A percentile compares a stretch with the other conserved stretches of the same genome.
Conservation (phyloP, 2,797 vertebrate genomes). For the Manis javanica region DNA sequence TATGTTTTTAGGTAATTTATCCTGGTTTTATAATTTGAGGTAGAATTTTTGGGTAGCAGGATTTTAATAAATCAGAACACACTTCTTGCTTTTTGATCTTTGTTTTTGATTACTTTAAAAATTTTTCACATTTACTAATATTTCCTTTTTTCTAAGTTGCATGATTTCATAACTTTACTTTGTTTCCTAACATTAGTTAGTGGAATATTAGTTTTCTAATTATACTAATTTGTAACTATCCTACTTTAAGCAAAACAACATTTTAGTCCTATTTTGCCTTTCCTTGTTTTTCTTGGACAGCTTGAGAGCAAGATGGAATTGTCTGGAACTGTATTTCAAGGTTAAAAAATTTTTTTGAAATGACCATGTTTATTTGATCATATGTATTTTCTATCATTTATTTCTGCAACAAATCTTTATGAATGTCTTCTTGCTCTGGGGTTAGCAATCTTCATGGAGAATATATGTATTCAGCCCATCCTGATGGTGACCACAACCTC, state of each 20-base stretch:
- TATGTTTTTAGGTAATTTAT: background rate
- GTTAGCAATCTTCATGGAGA: background rate
- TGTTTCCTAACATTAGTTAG: background rate
- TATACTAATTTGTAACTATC: background rate
- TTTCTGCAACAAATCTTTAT: background rate
- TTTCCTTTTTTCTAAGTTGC: background rate
- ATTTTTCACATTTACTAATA: background rate
- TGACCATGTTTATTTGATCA: background rate
- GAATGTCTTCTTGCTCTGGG: background rate
- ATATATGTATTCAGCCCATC: accelerated
- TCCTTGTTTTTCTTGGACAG: background rate
- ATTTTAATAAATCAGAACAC: background rate
- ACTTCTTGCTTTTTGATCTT: background rate
- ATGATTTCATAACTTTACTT: background rate
- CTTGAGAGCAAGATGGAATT: background rate
- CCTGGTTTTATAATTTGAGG: background rate
- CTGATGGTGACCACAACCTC: background rate
- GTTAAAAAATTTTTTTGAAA: background rate
- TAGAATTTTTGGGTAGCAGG: background rate
- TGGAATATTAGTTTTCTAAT: background rate
- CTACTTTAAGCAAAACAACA: background rate
- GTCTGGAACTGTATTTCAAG: background rate
- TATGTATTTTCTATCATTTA: background rate
- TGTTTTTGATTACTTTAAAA: background rate
- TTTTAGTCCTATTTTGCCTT: background rate